Conservation (phyloP, 2,888 invertebrate species). For the Lagria hirta region DNA sequence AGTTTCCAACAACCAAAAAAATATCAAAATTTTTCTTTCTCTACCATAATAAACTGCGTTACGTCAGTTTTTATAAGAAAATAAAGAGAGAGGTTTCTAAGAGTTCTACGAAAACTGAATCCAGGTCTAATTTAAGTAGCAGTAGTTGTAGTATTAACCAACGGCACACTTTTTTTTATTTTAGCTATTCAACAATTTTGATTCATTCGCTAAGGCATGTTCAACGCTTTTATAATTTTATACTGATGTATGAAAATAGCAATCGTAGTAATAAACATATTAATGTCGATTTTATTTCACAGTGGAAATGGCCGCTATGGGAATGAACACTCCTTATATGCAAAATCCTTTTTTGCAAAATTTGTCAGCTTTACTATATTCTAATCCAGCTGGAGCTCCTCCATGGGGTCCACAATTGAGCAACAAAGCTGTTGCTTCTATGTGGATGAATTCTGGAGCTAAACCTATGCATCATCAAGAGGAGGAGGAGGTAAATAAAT, state of each 20-base stretch:
- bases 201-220: conserved; percentile 11
- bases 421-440: conserved; percentile 61
- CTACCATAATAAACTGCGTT: too few relatives aligned
- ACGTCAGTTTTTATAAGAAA: too few relatives aligned
- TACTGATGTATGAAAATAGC: conserved; percentile 64
- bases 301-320: conserved; percentile 69
- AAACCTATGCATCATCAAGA: conserved; percentile 47
- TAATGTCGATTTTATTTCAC: too few relatives aligned
- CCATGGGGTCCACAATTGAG: conserved; percentile 50
- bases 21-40: too few relatives aligned
- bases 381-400: conserved; percentile 38
- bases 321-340: conserved; percentile 51
- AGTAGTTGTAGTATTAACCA: conserved; percentile 20
- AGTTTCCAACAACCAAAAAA: too few relatives aligned
- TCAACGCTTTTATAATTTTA: conserved; percentile 15
- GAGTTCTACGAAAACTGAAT: too few relatives aligned
- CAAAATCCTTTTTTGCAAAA: conserved; percentile 51
- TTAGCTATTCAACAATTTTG: conserved; percentile 1
- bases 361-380: conserved; percentile 47
- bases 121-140: too few relatives aligned
- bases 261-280: conserved; percentile 56
- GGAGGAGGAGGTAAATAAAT: conserved; percentile 49
- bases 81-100: too few relatives aligned
- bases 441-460: conserved; percentile 59
- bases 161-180: conserved; percentile 12